These are phyloP conservation scores for Himalopsyche phryganea DNA, from an alignment of 1,140 invertebrate genomes.

Conservation along the genomic window DNA sequence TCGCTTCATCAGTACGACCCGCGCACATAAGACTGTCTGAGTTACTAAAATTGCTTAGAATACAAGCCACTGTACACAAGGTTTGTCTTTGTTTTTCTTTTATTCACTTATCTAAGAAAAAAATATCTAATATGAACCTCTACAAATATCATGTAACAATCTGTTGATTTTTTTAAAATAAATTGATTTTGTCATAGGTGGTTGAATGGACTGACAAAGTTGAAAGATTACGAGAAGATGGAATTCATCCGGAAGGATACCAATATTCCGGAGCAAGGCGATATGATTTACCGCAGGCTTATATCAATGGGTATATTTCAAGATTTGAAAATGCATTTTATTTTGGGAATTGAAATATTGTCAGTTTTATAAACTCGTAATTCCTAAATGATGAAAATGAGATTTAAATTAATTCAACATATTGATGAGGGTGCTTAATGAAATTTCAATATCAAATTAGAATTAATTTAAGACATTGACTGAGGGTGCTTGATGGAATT, in stretches of 20 bases:
- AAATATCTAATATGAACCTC: neutral
- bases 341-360: neutral
- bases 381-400: neutral
- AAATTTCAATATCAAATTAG: too few relatives aligned
- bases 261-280: neutral
- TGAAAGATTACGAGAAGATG: constrained; percentile 11
- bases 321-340: neutral
- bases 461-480: too few relatives aligned
- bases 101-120: neutral
- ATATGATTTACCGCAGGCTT: neutral
- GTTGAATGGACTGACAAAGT: constrained; percentile 25
- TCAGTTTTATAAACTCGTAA: neutral
- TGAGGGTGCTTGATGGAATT: too few relatives aligned
- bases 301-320: constrained; percentile 7
- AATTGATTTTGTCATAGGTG: constrained; percentile 8
- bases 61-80: constrained; percentile 41
- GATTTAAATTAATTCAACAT: neutral
- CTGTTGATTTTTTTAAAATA: neutral
- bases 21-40: constrained; percentile 39
- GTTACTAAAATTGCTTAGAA: constrained; percentile 43
- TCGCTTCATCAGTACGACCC: constrained; percentile 30
- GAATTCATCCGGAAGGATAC: neutral
- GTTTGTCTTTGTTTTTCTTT: constrained; percentile 32
- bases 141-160: neutral
- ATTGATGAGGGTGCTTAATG: neutral